A percentile compares a stretch with the other conserved stretches of the same genome.
Evolutionary conservation across 2,888 invertebrate genomes (phyloP).

Genomic region (Cordilura impudica): DNA sequence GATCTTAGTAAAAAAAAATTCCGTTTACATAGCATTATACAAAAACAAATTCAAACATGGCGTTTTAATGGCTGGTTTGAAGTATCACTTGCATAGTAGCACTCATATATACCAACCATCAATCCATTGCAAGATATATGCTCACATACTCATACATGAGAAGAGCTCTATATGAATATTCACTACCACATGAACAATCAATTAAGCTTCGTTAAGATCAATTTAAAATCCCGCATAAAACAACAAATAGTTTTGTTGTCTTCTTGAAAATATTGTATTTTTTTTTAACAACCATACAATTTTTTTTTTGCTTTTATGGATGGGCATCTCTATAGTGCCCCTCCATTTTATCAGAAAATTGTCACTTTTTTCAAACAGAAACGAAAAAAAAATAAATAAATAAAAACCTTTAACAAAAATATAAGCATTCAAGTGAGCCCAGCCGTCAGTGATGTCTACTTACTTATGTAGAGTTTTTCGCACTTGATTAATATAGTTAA

Average conservation of each 20-base stretch:
- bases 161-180: conserved; percentile 43
- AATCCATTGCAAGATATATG: conserved; percentile 21
- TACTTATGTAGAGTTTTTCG: no score
- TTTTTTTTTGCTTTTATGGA: neutral
- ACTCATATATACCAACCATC: conserved; percentile 22
- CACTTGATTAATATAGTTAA: no score
- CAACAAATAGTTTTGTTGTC: conserved; percentile 74
- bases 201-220: conserved; percentile 79
- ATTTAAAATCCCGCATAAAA: conserved; percentile 79
- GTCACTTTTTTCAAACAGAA: no score
- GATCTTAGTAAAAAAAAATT: conserved; percentile 53
- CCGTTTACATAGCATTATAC: conserved; percentile 54
- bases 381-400: no score
- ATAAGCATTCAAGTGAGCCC: no score
- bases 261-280: conserved; percentile 63
- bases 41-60: conserved; percentile 71
- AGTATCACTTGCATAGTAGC: conserved; percentile 56
- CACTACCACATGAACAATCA: conserved; percentile 75
- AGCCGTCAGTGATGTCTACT: no score
- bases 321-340: neutral
- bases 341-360: neutral
- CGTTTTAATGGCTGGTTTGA: conserved; percentile 65
- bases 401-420: no score
- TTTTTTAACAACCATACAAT: conserved; percentile 1
- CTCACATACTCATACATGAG: conserved; percentile 28